These are phyloP conservation scores for Tonatia bakeri DNA, from an alignment of 2,113 vertebrate species.

Conservation along the genomic window DNA sequence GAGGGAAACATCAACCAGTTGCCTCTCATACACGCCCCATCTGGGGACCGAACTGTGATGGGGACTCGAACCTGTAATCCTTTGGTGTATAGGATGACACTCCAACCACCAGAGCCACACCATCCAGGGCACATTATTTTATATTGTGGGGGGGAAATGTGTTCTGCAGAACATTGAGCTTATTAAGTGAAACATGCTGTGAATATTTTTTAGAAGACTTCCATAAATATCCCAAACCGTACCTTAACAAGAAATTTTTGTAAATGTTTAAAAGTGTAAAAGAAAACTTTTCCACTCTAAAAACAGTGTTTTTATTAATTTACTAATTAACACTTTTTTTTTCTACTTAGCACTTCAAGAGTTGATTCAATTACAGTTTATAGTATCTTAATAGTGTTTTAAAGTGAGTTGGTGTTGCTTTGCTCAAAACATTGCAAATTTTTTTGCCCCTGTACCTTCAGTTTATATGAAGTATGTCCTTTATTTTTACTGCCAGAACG, in stretches of 20 bases:
- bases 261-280: constrained; percentile 59
- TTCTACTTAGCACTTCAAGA: constrained; percentile 76
- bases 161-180: background rate
- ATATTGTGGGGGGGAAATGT: background rate
- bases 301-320: constrained; percentile 76
- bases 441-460: constrained; percentile 23
- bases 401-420: constrained; percentile 58
- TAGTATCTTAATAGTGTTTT: constrained; percentile 76
- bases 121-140: background rate
- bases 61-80: too few species aligned
- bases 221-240: constrained; percentile 39
- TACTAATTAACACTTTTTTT: constrained; percentile 80
- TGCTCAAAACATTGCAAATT: constrained; percentile 62
- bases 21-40: too few species aligned
- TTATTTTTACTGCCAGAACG: constrained; percentile 35
- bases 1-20: too few species aligned
- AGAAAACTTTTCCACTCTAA: constrained; percentile 55
- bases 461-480: constrained; percentile 57
- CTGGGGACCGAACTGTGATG: too few species aligned
- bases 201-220: constrained; percentile 20
- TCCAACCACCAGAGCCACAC: too few species aligned
- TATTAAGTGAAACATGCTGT: constrained; percentile 1
- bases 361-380: constrained; percentile 78
- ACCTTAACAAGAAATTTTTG: constrained; percentile 41
- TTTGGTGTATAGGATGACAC: too few species aligned